Base-by-base conservation (phyloP, 1,140 invertebrate species). In the Lucilia sericata region DNA sequence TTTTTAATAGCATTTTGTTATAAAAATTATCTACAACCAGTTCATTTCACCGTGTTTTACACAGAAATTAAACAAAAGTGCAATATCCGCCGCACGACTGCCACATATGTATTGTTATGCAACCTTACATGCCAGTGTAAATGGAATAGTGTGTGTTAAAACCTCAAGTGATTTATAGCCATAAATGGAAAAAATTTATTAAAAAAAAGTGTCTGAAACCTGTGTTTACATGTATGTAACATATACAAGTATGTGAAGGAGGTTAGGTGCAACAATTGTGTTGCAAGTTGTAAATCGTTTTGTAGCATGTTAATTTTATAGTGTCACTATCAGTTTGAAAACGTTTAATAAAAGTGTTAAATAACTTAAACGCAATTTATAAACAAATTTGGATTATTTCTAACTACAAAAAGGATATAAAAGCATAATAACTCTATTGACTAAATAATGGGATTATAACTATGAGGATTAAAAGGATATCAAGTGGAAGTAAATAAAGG, bases 1-100 rank as follows among this genome's bases (percentile, higher is more conserved):
- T 80, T 80, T 80, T 80, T 80, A 80, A 80, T 80, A 80, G 76
- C 76, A 51, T 21, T 60, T n/a, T 80, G 42, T 80, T 80, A 80
- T 49, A 80, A 80, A 60, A 80, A 80, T 80, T 80, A 49, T 80
- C 42, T 70, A 60, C 65, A 21, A 70, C n/a, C 21, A 8, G 65
- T 19, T 21, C 7, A 9, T 70, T 25, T 0, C 19, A n/a, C 65
- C 65, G 5, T 70, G 65, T 70, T 70, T 70, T 70, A 70, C 65
- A 70, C 19, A 2, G 65, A 60, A 17, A 21, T 70, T 70, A 21
- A 70, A 70, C 65, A 70, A 80, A 80, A 51, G 76, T 80, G 76
- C 76, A 80, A 80, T 80, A 80, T 80, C 42, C 76, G 76, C 47
- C 76, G 76, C 42, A 17, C n/a, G 47, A 5, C 5, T 30, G 25